Evolutionary conservation across 2,888 invertebrate genomes (phyloP), one percentile per base, ranked within the genome.

Genomic region (Sminthurides aquaticus): DNA sequence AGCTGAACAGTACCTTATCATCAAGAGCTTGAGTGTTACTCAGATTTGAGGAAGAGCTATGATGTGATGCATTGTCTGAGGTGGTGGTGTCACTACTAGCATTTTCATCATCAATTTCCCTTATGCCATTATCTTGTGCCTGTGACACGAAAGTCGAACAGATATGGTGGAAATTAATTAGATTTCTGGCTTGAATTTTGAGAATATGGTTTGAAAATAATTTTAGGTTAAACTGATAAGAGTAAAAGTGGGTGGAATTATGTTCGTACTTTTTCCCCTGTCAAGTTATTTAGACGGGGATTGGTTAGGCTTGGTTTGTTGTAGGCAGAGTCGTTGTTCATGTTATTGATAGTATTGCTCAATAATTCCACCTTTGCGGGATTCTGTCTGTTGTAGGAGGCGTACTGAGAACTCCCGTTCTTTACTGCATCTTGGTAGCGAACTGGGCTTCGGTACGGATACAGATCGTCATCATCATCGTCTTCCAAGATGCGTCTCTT

Each of bases 401-500:
- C 67, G 56, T 67, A 64, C 52, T 66, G 5, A 67, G 66, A 48
- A 67, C 66, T n/a, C 55, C 64, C 28, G 59, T 62, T 59, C n/a
- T 52, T 54, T 1, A 68, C 65, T 8, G 67, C 70, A 8, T 69
- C 68, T 57, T 72, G 68, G 57, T 66, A 64, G 11, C 71, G 54
- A 2, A 62, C 55, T 25, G 66, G 71, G 27, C 63, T 62, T 22
- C 71, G 67, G 28, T 64, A 64, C 0, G 62, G 64, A 18, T 64
- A 68, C 27, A 66, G 57, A 48, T 71, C 85, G 74, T 87, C 88
- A 76, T 90, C 89, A 0, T 88, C 87, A 59, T 76, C 76, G 28
- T 88, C 86, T 73, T 86, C 84, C 77, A 89, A 88, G 68, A 87
- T 83, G 60, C 86, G 84, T 73, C 85, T 80, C 78, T 86, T 87